These are phyloP conservation scores for Leptosomus discolor DNA, from an alignment of 2,113 vertebrate genomes.

Conservation along the genomic window DNA sequence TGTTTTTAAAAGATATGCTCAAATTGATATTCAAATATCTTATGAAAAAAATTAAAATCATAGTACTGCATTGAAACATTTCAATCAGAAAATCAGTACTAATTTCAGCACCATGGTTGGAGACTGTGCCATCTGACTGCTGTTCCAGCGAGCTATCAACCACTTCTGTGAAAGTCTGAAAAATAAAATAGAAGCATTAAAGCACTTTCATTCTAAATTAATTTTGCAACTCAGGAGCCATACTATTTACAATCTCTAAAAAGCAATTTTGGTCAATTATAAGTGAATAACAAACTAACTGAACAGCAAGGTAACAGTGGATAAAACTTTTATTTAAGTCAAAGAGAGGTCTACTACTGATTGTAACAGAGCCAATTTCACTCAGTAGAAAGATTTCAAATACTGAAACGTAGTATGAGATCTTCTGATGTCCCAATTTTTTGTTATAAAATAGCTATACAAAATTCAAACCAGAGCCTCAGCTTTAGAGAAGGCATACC, in stretches of 20 bases:
- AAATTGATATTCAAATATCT: neutral
- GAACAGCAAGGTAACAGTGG: neutral
- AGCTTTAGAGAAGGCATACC: neutral
- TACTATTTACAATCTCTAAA: neutral
- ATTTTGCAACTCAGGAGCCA: neutral
- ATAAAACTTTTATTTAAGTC: neutral
- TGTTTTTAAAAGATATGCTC: neutral
- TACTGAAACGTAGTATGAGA: neutral
- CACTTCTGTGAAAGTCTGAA: neutral
- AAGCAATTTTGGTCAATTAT: neutral
- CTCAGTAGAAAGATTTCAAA: neutral
- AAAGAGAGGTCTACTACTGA: neutral
- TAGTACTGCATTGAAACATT: neutral
- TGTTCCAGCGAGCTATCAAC: neutral
- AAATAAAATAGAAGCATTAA: neutral
- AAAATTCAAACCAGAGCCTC: neutral
- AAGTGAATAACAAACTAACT: neutral
- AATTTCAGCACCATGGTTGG: neutral
- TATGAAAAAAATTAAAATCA: neutral
- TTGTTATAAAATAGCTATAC: neutral
- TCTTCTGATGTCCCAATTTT: neutral
- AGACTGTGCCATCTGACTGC: neutral
- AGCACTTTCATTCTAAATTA: neutral
- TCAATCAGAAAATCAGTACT: neutral
- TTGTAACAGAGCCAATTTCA: neutral